Evolutionary conservation across 1,140 invertebrate genomes (phyloP), one percentile per base, ranked within the genome.

Genomic region (Bradysia coprophila): DNA sequence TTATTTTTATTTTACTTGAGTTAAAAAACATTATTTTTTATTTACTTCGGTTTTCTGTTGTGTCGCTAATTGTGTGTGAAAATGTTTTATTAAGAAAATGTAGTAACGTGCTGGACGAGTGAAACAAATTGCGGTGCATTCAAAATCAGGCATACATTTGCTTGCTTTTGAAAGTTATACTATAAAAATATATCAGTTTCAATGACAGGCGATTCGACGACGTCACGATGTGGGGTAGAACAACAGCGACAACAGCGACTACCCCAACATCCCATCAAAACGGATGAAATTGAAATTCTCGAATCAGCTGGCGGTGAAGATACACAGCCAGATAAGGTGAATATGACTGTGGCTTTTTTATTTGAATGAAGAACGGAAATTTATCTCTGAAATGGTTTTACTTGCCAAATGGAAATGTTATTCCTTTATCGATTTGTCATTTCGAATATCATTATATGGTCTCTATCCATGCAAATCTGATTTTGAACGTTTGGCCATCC

Each of bases 251-350:
- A 16, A 38, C 36, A 10, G 24, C 24, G 24, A 6, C 24, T 28
- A 28, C 6, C 18, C 36, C 36, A 38, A 38, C 36, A 38, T 38
- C 36, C 36, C 18, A 20, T 20, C 5, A 38, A 38, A 38, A 38
- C 36, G 18, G 36, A 38, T 18, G 36, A 38, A 18, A 38, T 38
- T 38, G 36, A 38, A 38, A 20, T 38, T 10, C 36, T 38, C 36
- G 36, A 38, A 18, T 38, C 36, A 18, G 36, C n/a, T 18, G 36
- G 16, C 18, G 24, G 24, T 8, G 24, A 13, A 28, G 24, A 28
- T 8, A 13, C 6, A 6, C 24, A 28, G 13, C 24, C 6, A 28
- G 24, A 28, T 13, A 28, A 28, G 13, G 24, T 28, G 13, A 28
- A 28, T 28, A n/a, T n/a, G n/a, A n/a, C n/a, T n/a, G n/a, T n/a